Conservation (phyloP, 2,797 vertebrate species). For the Malacoctenus gilli region DNA sequence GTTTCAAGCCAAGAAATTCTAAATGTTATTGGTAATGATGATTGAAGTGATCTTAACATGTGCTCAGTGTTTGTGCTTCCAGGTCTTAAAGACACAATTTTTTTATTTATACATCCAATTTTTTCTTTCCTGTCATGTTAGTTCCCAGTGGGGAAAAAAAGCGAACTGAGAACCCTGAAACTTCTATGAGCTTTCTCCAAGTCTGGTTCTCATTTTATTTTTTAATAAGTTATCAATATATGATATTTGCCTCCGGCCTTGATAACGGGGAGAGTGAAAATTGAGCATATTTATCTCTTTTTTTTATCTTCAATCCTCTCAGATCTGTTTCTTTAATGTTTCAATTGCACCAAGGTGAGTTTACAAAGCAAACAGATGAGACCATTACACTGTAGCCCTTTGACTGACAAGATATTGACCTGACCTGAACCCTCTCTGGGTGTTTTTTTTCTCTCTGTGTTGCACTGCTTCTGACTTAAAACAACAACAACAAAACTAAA, state of each 20-base stretch:
- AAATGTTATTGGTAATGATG: background rate
- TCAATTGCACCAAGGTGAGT: constrained; percentile 37
- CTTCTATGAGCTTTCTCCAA: constrained; percentile 29
- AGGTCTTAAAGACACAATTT: constrained; percentile 30
- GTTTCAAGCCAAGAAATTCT: constrained; percentile 1
- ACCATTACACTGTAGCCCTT: constrained; percentile 74
- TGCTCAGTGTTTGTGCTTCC: constrained; percentile 40
- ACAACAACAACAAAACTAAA: too few relatives aligned
- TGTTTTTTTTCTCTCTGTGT: constrained; percentile 6
- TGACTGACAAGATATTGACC: constrained; percentile 44
- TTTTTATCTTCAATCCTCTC: constrained; percentile 26
- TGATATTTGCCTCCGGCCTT: constrained; percentile 8
- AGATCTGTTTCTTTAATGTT: constrained; percentile 30
- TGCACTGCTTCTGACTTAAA: constrained; percentile 51
- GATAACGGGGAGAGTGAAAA: constrained; percentile 31
- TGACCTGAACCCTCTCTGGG: constrained; percentile 30
- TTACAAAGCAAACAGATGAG: constrained; percentile 44
- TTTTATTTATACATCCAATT: constrained; percentile 38
- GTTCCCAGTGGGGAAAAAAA: constrained; percentile 40
- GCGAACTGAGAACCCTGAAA: constrained; percentile 40
- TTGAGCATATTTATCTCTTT: constrained; percentile 9
- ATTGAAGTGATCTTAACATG: constrained; percentile 6
- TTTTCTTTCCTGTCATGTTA: constrained; percentile 21
- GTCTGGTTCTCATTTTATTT: constrained; percentile 3
- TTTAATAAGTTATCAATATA: constrained; percentile 33